Base-by-base conservation (phyloP, 2,888 invertebrate species). In the Cantharis nigra region DNA sequence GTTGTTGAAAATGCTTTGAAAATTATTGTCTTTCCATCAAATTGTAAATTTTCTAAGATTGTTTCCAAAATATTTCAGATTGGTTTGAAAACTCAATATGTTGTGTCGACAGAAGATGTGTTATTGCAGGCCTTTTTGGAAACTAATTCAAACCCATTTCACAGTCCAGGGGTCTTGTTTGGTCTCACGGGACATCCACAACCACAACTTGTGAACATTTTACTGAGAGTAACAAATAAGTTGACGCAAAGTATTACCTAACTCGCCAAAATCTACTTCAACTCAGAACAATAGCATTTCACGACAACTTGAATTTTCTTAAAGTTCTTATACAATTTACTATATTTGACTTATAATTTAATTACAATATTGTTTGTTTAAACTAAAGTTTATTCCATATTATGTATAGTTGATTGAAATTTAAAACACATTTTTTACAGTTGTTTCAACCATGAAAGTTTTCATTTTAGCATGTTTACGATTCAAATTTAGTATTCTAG, bases 91-190 rank as follows among this genome's bases (percentile, higher is more conserved):
- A 75, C 75, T 75, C 75, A 70, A 75, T 75, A 75, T 75, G 69
- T 74, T 74, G 63, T 69, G 23, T 30, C 70, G 75, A 71, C 75
- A 75, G 70, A 75, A 70, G 75, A 64, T 70, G 70, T 65, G 76
- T 70, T 67, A 70, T 70, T 76, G 74, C 63, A 64, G 78, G 75
- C 73, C 74, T 80, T 80, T 75, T 78, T 76, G 82, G 80, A 77
- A 82, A 82, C 83, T 83, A 84, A 83, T 83, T 83, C 83, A 82
- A 83, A 81, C 84, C 84, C 83, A 85, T 84, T 84, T 85, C 83
- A 84, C 84, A 84, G 83, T 82, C 82, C 81, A 82, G 81, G 79
- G 81, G 76, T 77, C 73, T 71, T 78, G 78, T 33, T 75, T 70
- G 70, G 69, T 84, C 83, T 82, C 82, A 26, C 74, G 79, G 79